phyloP scores from a whole-genome alignment of 2,113 vertebrate genomes.

The Gambusia affinis region DNA sequence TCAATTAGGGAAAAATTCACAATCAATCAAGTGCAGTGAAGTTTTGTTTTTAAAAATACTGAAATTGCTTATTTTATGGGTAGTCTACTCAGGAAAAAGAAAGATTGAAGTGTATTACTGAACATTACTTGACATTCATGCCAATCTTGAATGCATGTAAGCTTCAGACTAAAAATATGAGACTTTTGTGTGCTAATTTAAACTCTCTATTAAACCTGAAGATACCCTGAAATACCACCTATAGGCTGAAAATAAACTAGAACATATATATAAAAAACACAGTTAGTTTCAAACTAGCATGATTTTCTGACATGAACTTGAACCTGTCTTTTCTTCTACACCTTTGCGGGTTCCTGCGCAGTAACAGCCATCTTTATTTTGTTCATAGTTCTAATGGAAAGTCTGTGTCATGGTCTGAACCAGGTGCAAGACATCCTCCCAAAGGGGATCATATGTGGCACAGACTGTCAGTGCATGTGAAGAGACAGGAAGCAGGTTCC shows the following conservation, averaged over 20 bases:
- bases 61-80: neutral
- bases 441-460: constrained; percentile 97
- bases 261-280: neutral
- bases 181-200: neutral
- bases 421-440: constrained; percentile 95
- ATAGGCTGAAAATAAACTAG: neutral
- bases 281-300: no score
- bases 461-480: constrained; percentile 98
- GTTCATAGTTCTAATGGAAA: constrained; percentile 99
- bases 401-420: constrained; percentile 99
- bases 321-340: constrained; percentile 72
- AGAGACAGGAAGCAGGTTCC: constrained; percentile 92
- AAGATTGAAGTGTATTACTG: neutral
- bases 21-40: neutral
- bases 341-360: constrained; percentile 76
- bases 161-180: neutral
- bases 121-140: neutral
- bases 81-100: neutral
- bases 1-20: neutral
- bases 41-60: neutral
- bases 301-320: constrained; percentile 66
- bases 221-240: constrained; percentile 33
- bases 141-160: neutral
- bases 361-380: constrained; percentile 91
- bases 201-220: constrained; percentile 25